Conservation (phyloP, 2,797 vertebrate species). For the Oreochromis grahami region DNA sequence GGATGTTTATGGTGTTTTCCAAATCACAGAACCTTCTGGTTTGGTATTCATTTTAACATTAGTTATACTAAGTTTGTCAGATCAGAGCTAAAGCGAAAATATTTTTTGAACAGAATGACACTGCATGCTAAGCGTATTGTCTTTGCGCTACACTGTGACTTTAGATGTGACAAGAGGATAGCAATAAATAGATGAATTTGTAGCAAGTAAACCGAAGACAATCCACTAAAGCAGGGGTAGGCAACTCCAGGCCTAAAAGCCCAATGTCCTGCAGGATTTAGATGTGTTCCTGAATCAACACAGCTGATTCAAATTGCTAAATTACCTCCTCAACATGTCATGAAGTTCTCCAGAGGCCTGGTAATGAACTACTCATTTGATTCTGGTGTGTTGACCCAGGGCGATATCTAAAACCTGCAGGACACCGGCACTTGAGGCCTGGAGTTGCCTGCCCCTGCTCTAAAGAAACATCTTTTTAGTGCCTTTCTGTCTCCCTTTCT, state of each 20-base stretch:
- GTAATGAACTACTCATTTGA: background rate
- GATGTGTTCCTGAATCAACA: background rate
- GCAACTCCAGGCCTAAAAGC: background rate
- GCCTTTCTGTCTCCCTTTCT: background rate
- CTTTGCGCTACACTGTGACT: background rate
- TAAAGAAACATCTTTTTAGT: background rate
- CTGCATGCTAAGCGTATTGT: background rate
- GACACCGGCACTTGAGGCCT: background rate
- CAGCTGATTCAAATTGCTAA: background rate
- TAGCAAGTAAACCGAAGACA: background rate
- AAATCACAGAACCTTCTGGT: background rate
- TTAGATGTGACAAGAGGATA: background rate
- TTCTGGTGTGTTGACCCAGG: background rate
- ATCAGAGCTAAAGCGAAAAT: background rate
- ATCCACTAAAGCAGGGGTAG: background rate
- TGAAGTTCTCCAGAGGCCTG: background rate
- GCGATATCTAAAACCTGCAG: background rate
- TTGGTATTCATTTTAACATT: background rate
- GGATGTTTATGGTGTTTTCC: background rate
- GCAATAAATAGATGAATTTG: background rate
- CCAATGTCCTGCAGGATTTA: fast-evolving
- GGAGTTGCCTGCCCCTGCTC: background rate
- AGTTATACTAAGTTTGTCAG: background rate
- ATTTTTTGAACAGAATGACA: background rate
- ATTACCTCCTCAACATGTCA: background rate